Evolutionary conservation across 2,888 invertebrate species (phyloP), one percentile per base, ranked within the genome.

Genomic region (Rhodophaea formosa): DNA sequence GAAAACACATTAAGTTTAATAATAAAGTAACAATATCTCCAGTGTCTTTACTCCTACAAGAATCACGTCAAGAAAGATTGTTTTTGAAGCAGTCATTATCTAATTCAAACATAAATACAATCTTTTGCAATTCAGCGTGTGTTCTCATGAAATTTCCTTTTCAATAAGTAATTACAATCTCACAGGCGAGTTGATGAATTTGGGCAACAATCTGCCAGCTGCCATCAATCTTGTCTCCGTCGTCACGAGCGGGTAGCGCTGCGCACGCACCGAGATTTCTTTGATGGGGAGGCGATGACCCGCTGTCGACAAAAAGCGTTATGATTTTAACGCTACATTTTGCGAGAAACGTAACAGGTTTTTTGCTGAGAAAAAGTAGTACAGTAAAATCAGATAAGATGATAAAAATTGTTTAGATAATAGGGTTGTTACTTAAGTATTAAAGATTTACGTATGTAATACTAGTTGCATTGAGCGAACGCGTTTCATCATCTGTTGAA

Each of bases 261-360:
- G 51, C 51, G 51, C 35, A 51, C 35, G 51, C 51, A 35, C 16
- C 10, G 35, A 35, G 2, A 35, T 39, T 17, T 51, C 16, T 46
- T 46, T 7, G 46, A 44, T 23, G 23, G 3, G 0, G 5, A 29
- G 23, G 12, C 46, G 46, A 23, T 46, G 46, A 23, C 46, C 23
- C n/a, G 23, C 12, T n/a, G 8, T 45, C 3, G 1, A 45, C 14
- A 45, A 45, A 45, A 45, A 45, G 10, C 12, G 23, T n/a, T 46
- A 12, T 46, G 46, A 10, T 46, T 15, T 35, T 17, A 35, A 16
- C 51, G 17, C 35, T 16, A 15, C 51, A 14, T 17, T 51, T 39
- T 17, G 35, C 51, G 16, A 32, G 0, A 17, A 35, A 51, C 35
- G 51, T 39, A 51, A 51, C 17, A 35, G 3, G 6, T 35, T 51